A percentile compares a stretch with the other conserved stretches of the same genome.
Evolutionary conservation across 2,797 vertebrate species (phyloP).

Genomic region (Furcifer pardalis): DNA sequence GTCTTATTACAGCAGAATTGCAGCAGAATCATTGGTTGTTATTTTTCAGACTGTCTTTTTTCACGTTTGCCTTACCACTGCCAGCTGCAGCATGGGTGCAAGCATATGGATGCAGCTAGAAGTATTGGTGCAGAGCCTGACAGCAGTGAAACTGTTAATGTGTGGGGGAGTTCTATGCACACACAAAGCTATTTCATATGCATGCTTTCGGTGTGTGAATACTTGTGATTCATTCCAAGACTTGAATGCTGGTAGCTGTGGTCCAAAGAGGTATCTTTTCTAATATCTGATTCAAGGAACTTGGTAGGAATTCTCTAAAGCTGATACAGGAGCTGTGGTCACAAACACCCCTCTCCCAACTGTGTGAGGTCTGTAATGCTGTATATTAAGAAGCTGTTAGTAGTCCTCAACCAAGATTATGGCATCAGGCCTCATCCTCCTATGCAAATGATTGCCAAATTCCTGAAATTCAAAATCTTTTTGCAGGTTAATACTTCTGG

Average conservation of each 20-base stretch:
- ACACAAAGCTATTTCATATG: background rate
- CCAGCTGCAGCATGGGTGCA: background rate
- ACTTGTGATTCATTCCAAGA: background rate
- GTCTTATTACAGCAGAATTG: background rate
- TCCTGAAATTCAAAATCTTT: slow-evolving; percentile 6
- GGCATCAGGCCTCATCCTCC: too few relatives aligned
- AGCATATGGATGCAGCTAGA: too few relatives aligned
- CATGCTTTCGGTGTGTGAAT: background rate
- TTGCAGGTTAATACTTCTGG: background rate
- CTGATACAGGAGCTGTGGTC: background rate
- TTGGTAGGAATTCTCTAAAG: background rate
- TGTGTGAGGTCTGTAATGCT: background rate
- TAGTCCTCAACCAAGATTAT: too few relatives aligned
- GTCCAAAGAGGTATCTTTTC: too few relatives aligned
- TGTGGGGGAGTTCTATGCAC: background rate
- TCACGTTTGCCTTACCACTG: background rate
- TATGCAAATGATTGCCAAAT: background rate
- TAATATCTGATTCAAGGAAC: background rate
- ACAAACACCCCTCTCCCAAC: too few relatives aligned
- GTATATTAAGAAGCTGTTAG: background rate
- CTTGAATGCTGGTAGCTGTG: too few relatives aligned
- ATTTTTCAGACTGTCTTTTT: background rate
- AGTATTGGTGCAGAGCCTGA: background rate
- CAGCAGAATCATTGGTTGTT: background rate
- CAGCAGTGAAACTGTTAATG: background rate